A percentile compares a stretch with the other conserved stretches of the same genome.
Conservation (phyloP, 2,888 invertebrate species). For the Meghimatium bilineatum region DNA sequence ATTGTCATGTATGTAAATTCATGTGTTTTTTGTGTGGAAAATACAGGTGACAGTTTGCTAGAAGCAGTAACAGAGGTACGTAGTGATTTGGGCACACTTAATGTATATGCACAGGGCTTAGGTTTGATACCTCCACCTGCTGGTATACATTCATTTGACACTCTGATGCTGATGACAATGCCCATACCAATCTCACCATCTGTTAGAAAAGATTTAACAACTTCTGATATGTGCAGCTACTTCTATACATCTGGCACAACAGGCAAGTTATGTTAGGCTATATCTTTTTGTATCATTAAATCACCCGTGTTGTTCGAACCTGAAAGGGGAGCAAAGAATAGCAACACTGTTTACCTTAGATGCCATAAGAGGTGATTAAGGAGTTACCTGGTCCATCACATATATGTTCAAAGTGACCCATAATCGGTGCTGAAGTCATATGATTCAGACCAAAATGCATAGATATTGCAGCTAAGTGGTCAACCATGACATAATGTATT, state of each 20-base stretch:
- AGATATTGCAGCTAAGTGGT: no score
- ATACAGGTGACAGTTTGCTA: constrained; percentile 60
- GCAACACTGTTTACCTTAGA: no score
- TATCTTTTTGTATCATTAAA: no score
- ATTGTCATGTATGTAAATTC: no score
- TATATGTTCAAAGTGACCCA: no score
- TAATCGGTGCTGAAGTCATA: no score
- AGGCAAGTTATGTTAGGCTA: constrained; percentile 58
- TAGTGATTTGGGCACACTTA: constrained; percentile 55
- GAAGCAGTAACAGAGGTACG: constrained; percentile 62
- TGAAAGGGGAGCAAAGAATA: no score
- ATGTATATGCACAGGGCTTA: constrained; percentile 59
- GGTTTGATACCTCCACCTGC: constrained; percentile 47
- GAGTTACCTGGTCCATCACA: no score
- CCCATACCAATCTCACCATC: constrained; percentile 51
- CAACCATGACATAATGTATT: no score
- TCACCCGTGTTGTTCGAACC: no score
- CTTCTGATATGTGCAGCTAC: constrained; percentile 82
- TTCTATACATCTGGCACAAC: constrained; percentile 90
- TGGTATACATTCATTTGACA: constrained; percentile 59
- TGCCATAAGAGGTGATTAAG: no score
- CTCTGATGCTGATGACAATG: constrained; percentile 55
- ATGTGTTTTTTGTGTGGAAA: background rate
- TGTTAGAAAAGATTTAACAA: constrained; percentile 51
- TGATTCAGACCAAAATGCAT: no score